These are phyloP conservation scores for Idaea biselata DNA, from an alignment of 2,888 invertebrate species.

Conservation along the genomic window DNA sequence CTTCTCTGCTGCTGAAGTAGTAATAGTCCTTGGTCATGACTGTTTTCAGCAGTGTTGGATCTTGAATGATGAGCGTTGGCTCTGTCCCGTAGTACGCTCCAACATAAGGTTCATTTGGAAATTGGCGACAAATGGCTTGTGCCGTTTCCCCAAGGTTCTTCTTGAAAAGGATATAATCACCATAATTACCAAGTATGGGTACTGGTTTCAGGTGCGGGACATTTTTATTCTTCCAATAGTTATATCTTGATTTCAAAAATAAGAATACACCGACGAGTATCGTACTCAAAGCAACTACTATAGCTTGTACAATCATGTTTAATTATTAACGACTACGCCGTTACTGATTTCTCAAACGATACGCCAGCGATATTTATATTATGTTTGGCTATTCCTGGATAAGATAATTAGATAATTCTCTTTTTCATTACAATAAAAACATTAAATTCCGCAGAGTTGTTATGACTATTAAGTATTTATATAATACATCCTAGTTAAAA, in stretches of 20 bases:
- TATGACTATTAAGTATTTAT: too few relatives aligned
- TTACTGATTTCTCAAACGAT: background rate
- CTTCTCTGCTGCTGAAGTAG: conserved; percentile 49
- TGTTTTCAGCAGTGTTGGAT: conserved; percentile 46
- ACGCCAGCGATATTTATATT: background rate
- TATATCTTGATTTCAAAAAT: conserved; percentile 22
- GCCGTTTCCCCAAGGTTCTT: conserved; percentile 29
- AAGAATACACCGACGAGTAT: background rate
- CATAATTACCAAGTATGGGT: conserved; percentile 49
- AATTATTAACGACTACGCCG: background rate
- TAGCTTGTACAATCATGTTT: background rate
- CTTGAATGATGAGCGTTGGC: conserved; percentile 46
- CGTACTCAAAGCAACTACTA: background rate
- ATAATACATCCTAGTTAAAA: too few relatives aligned
- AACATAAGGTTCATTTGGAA: conserved; percentile 44
- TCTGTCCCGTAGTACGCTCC: conserved; percentile 57
- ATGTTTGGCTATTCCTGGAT: background rate
- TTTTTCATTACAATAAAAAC: background rate
- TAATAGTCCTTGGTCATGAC: conserved; percentile 50
- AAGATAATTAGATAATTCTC: background rate
- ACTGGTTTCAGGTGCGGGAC: conserved; percentile 41
- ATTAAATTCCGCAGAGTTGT: background rate
- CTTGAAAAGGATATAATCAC: conserved; percentile 37
- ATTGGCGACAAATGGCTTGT: conserved; percentile 40
- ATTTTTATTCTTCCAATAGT: conserved; percentile 47